Base-by-base conservation (phyloP, 2,888 invertebrate genomes). In the Nasonia oneida region DNA sequence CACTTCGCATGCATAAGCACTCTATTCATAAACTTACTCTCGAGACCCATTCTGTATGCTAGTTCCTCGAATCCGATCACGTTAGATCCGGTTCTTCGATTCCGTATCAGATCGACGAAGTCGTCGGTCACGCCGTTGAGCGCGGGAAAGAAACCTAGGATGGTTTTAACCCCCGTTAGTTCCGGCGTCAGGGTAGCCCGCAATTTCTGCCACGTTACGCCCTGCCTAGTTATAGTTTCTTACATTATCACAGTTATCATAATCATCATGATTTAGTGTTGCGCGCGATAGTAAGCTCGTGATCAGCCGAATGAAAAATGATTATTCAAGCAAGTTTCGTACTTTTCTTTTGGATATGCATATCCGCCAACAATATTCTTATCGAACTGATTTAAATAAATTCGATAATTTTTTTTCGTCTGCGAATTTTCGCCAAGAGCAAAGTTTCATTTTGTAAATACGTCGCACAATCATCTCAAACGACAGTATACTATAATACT, bases 21-120 rank as follows among this genome's bases (percentile, higher is more conserved):
- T 61, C 61, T 64, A 85, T 74, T 71, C 53, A 73, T 23, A 83
- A 84, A 94, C 95, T 94, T 92, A 96, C 96, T 96, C 94, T 98
- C 98, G 75, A 98, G 94, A 2, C 97, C 97, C 94, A 97, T 95
- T 87, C 96, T 94, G 91, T 97, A 96, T 2, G 97, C 96, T 79
- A 97, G 94, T 88, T 96, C 96, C 88, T 97, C 96, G 91, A 98
- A 96, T 92, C 67, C 95, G 94, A 29, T 94, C 93, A 37, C 91
- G 84, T 82, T 89, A 84, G 83, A 87, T 84, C 90, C 90, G 79
- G 89, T 88, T 89, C 96, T 94, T 87, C 95, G 94, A 61, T 94
- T 93, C 85, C 95, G 94, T 87, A 98, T 93, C 33, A 97, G 94
- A 39, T 95, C 94, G 77, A 97, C 94, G 93, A 97, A 97, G 92